Conservation (phyloP, 2,888 invertebrate genomes). For the Drosophila eohydei region DNA sequence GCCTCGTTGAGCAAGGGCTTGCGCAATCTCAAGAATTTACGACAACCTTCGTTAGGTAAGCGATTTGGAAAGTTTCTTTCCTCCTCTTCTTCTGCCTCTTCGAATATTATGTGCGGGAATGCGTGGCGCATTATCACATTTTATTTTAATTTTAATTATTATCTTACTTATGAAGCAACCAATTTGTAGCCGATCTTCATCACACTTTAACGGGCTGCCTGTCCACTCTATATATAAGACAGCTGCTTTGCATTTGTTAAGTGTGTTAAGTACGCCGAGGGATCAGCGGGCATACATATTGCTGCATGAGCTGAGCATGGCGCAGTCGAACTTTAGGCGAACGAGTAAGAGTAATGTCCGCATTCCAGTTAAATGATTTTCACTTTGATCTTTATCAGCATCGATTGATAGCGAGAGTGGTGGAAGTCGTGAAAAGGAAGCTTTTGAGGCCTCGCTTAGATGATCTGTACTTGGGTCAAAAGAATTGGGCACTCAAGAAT, state of each 20-base stretch:
- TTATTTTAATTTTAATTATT: not conserved
- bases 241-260: slow-evolving; percentile 1
- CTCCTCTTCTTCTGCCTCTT: not conserved
- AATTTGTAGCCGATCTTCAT: not conserved
- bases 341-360: not conserved
- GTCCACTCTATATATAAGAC: not conserved
- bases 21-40: slow-evolving; percentile 74
- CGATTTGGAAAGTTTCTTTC: slow-evolving; percentile 22
- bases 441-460: not conserved
- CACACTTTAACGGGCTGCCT: not conserved
- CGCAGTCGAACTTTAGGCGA: not conserved
- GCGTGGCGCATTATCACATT: not conserved
- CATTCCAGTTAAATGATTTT: slow-evolving; percentile 4
- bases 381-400: not conserved
- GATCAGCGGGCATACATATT: not conserved
- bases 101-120: slow-evolving; percentile 2
- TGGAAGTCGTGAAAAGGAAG: not conserved
- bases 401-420: not conserved
- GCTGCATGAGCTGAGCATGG: not conserved
- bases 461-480: not conserved
- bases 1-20: slow-evolving; percentile 57
- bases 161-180: not conserved
- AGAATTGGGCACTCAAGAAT: not conserved
- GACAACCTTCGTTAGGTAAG: slow-evolving; percentile 26
- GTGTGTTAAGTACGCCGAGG: not conserved